These are phyloP conservation scores for Enteromius argenteus DNA, from an alignment of 2,797 vertebrate species.

Conservation along the genomic window DNA sequence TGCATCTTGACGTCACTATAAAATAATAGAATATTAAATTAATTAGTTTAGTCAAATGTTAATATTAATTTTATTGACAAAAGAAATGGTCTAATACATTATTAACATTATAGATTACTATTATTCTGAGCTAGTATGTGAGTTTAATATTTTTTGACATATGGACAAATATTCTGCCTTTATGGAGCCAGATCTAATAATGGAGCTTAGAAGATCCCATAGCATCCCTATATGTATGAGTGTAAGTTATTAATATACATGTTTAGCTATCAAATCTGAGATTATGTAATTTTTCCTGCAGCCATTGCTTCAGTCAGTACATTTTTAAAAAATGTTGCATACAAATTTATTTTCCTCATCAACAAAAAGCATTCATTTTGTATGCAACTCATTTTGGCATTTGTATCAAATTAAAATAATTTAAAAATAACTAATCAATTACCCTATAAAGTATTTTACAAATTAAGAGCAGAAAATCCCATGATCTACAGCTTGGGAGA, in stretches of 20 bases:
- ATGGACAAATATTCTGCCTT: background rate
- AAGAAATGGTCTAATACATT: background rate
- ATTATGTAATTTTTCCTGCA: background rate
- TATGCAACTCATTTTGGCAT: background rate
- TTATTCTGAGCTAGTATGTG: background rate
- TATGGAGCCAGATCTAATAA: background rate
- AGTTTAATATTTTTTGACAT: background rate
- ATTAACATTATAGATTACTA: background rate
- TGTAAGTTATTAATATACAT: background rate
- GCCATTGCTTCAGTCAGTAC: background rate
- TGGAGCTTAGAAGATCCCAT: background rate
- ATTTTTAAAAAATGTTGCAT: background rate
- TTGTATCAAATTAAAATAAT: background rate
- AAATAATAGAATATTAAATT: background rate
- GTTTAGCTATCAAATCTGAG: background rate
- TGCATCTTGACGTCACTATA: background rate
- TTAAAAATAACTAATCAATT: conserved; percentile 1
- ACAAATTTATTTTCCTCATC: background rate
- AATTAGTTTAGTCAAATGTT: background rate
- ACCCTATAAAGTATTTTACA: background rate
- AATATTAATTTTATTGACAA: background rate
- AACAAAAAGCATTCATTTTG: background rate
- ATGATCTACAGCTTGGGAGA: too few species aligned
- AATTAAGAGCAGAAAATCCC: background rate
- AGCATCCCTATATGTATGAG: background rate